A percentile compares a stretch with the other conserved stretches of the same genome.
Conservation (phyloP, 2,888 invertebrate genomes). For the Synanthedon tipuliformis region DNA sequence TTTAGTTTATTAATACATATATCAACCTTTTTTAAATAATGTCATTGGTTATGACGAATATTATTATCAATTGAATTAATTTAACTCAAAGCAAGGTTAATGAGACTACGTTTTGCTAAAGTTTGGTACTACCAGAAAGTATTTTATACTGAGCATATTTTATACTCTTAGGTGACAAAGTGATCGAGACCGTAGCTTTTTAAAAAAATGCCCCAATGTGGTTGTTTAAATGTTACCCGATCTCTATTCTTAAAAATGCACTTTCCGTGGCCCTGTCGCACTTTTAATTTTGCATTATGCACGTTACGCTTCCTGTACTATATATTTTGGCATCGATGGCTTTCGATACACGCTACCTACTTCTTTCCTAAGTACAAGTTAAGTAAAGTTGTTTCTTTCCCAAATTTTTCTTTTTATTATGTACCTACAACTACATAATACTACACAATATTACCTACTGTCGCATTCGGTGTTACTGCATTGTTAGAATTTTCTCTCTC, state of each 20-base stretch:
- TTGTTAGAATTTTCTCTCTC: conserved; percentile 35
- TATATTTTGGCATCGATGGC: conserved; percentile 35
- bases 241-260: conserved; percentile 20
- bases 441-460: conserved; percentile 38
- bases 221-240: conserved; percentile 11
- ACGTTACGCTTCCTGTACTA: conserved; percentile 42
- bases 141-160: too few relatives aligned
- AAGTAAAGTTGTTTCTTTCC: too few relatives aligned
- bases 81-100: too few relatives aligned
- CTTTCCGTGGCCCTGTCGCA: conserved; percentile 55
- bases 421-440: conserved; percentile 29
- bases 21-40: too few relatives aligned
- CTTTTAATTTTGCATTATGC: conserved; percentile 38
- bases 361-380: neutral
- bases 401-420: too few relatives aligned
- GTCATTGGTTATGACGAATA: too few relatives aligned
- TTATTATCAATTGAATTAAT: too few relatives aligned
- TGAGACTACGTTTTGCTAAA: too few relatives aligned
- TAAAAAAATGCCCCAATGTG: conserved; percentile 1
- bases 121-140: too few relatives aligned
- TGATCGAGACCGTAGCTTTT: too few relatives aligned
- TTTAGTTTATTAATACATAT: too few relatives aligned
- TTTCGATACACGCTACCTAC: conserved; percentile 33
- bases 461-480: conserved; percentile 53
- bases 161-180: too few relatives aligned